Percentiles rank a stretch among this genome's conserved stretches.
Conservation (phyloP, 92 coral and sea anemone species). For the Porites evermanni region DNA sequence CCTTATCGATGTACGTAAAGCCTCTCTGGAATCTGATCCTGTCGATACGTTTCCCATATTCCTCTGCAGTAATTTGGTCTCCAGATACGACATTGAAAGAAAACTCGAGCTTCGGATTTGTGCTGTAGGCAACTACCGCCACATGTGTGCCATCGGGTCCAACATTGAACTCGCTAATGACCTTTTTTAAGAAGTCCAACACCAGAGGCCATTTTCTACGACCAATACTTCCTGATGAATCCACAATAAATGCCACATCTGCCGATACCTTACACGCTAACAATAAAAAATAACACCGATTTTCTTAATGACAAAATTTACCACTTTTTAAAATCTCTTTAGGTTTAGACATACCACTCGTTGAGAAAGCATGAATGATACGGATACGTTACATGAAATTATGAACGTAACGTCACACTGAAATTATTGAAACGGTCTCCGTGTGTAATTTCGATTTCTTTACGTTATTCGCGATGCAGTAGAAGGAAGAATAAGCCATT, state of each 20-base stretch:
- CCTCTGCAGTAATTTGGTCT: constrained; percentile 31
- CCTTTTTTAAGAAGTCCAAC: constrained; percentile 51
- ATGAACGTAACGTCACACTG: background rate
- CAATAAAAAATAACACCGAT: background rate
- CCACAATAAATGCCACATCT: constrained; percentile 79
- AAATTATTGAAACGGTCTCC: no score
- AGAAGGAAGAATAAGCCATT: background rate
- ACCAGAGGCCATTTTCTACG: constrained; percentile 49
- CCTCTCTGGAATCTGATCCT: constrained; percentile 67
- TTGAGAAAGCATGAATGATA: no score
- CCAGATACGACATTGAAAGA: constrained; percentile 47
- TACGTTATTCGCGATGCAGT: no score
- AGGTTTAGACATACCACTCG: background rate
- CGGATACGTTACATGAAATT: no score
- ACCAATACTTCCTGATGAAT: constrained; percentile 86
- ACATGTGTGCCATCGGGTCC: constrained; percentile 72
- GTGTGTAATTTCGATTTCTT: no score
- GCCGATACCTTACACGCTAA: constrained; percentile 54
- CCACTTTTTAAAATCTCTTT: background rate
- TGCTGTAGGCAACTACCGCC: constrained; percentile 74
- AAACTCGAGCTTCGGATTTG: constrained; percentile 48
- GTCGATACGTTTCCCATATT: constrained; percentile 43
- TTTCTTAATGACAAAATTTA: no score
- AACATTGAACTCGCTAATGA: constrained; percentile 60
- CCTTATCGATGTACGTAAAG: constrained; percentile 72